Conservation (phyloP, 2,888 invertebrate species). For the Trissolcus brochymenae region DNA sequence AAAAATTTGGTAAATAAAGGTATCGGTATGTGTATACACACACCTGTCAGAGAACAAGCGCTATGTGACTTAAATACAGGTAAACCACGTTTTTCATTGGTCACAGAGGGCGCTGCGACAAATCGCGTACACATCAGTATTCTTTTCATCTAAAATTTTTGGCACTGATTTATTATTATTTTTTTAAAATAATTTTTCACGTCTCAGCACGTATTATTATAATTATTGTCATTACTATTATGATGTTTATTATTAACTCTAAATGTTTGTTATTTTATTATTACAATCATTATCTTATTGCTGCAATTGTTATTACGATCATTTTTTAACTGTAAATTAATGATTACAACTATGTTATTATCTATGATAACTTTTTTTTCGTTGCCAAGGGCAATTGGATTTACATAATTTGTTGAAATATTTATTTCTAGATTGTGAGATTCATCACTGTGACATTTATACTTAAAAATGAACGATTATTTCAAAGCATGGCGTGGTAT, state of each 20-base stretch:
- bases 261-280: not conserved
- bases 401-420: constrained; percentile 36
- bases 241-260: not conserved
- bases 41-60: constrained; percentile 1
- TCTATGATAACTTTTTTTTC: constrained; percentile 16
- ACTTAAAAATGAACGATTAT: constrained; percentile 33
- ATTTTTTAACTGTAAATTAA: constrained; percentile 24
- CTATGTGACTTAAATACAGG: constrained; percentile 7
- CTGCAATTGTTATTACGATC: constrained; percentile 9
- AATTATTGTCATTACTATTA: not conserved
- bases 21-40: not conserved
- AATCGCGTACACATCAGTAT: constrained; percentile 41
- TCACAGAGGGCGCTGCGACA: constrained; percentile 36
- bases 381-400: constrained; percentile 19
- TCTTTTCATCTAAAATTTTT: constrained; percentile 37
- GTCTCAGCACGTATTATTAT: constrained; percentile 1
- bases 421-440: constrained; percentile 48
- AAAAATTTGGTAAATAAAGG: not conserved
- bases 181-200: constrained; percentile 1
- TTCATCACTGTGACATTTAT: constrained; percentile 47
- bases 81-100: constrained; percentile 10
- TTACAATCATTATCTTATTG: constrained; percentile 7
- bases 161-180: constrained; percentile 32
- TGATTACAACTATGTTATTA: constrained; percentile 18
- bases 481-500: constrained; percentile 12